Evolutionary conservation across 2,888 invertebrate species (phyloP).

Genomic region (Exephanes ischioxanthus): DNA sequence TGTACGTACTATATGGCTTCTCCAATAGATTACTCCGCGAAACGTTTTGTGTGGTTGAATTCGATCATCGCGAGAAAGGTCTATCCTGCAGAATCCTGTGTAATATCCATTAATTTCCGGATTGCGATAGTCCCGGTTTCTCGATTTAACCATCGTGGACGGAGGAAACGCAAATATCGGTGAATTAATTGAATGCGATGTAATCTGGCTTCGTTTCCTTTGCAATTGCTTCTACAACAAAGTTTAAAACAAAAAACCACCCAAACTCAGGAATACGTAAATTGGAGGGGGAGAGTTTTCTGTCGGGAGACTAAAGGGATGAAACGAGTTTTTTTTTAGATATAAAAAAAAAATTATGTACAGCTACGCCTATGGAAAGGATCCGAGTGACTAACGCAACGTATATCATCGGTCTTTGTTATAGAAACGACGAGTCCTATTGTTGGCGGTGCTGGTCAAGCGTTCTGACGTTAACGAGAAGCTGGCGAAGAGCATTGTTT

Average conservation of each 20-base stretch:
- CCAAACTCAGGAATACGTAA: background rate
- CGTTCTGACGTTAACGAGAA: slow-evolving; percentile 82
- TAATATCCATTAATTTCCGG: slow-evolving; percentile 62
- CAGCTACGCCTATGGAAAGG: background rate
- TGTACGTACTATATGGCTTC: background rate
- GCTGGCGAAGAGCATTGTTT: slow-evolving; percentile 85
- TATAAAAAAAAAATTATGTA: background rate
- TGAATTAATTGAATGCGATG: slow-evolving; percentile 48
- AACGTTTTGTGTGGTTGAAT: slow-evolving; percentile 43
- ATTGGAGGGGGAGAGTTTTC: background rate
- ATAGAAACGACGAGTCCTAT: slow-evolving; percentile 84
- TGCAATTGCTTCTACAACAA: background rate
- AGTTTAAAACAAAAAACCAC: background rate
- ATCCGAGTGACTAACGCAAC: slow-evolving; percentile 19
- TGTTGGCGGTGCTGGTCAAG: slow-evolving; percentile 84
- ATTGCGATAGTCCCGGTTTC: slow-evolving; percentile 39
- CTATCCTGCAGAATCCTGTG: slow-evolving; percentile 11
- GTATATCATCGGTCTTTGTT: slow-evolving; percentile 52
- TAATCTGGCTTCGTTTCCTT: slow-evolving; percentile 37
- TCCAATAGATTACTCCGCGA: background rate
- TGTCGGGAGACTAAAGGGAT: background rate
- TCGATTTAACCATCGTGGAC: slow-evolving; percentile 36
- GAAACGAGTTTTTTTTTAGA: background rate
- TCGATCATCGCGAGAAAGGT: slow-evolving; percentile 22
- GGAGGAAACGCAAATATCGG: slow-evolving; percentile 49